Evolutionary conservation across 2,888 invertebrate species (phyloP).

Genomic region (Gryllus longicercus): DNA sequence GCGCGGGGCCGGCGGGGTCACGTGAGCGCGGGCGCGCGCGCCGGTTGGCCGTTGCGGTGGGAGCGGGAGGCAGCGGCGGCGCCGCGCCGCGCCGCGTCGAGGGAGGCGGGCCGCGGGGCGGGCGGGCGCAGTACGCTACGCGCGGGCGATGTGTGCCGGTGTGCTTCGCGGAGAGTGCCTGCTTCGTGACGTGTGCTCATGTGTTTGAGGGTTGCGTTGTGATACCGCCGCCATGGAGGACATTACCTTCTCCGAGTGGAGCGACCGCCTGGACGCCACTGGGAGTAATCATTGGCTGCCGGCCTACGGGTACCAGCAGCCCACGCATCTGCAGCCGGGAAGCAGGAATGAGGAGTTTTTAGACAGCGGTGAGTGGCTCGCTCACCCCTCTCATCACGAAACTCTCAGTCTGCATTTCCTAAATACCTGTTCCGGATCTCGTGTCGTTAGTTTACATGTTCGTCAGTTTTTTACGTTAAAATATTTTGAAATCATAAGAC

Average conservation of each 20-base stretch:
- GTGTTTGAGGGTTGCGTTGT: background rate
- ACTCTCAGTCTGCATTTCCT: too few species aligned
- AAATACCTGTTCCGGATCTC: too few species aligned
- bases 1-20: background rate
- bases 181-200: background rate
- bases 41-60: background rate
- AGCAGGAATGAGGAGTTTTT: background rate
- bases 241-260: constrained; percentile 49
- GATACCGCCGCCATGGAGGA: background rate
- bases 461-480: too few species aligned
- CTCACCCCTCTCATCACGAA: too few species aligned
- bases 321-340: constrained; percentile 56
- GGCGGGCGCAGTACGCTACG: background rate
- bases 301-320: constrained; percentile 72
- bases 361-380: background rate
- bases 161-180: background rate
- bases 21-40: background rate
- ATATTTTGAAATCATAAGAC: too few species aligned
- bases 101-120: background rate
- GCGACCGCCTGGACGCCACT: constrained; percentile 42
- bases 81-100: background rate
- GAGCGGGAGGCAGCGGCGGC: background rate
- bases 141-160: background rate
- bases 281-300: constrained; percentile 68
- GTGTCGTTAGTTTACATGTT: too few species aligned